Base-by-base conservation (phyloP, 2,888 invertebrate species). In the Artemia sinica region DNA sequence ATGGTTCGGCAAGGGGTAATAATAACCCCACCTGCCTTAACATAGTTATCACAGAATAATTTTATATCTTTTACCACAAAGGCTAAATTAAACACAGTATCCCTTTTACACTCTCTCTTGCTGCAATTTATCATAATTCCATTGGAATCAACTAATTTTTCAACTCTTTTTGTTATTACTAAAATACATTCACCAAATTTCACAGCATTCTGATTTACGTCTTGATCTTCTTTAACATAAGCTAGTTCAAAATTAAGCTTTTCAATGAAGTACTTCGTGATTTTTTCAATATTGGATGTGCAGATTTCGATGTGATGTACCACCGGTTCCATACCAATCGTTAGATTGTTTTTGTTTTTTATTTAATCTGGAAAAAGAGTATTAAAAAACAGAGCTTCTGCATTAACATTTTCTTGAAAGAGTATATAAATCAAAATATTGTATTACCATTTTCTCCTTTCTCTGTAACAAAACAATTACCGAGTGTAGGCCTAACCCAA, bases 61-160 rank as follows among this genome's bases (percentile, higher is more conserved):
- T 74, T 70, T 2, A 78, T 72, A 73, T 78, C 73, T 69, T 74
- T 74, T 6, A 80, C 78, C 71, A 74, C 73, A 14, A 80, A 72
- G n/a, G 77, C 78, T 6, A 79, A 74, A 72, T 80, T 78, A 71
- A 77, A 78, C 1, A 78, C 79, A 14, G 78, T 76, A 72, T 79
- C 77, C 8, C 73, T 71, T 18, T 71, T 71, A 51, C 71, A 71
- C 8, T 50, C 14, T n/a, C 67, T 48, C 49, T 68, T 9, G 12
- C 70, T n/a, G 48, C 71, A 70, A 65, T 75, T 75, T 65, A 74
- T 73, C 69, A 73, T 73, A 58, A 71, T 68, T 4, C 72, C 71
- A 72, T 73, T 74, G 7, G 72, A 72, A 10, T 73, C 73, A 12
- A 13, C 63, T 65, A 66, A 66, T 48, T 18, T 50, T 67, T 49